A percentile compares a stretch with the other conserved stretches of the same genome.
Evolutionary conservation across 1,140 invertebrate genomes (phyloP).

Genomic region (Ceratosolen solmsi): DNA sequence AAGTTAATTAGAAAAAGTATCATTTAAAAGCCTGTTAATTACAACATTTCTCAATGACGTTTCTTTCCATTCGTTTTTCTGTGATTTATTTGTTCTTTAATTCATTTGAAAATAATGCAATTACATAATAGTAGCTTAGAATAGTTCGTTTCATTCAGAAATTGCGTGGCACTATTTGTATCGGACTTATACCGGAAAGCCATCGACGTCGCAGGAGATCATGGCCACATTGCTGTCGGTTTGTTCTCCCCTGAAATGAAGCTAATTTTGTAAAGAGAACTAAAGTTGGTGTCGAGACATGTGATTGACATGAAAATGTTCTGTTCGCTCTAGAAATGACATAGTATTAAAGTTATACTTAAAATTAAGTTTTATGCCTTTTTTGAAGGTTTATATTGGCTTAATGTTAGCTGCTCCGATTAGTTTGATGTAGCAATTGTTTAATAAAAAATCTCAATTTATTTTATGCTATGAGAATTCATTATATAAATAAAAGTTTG

Average conservation of each 20-base stretch:
- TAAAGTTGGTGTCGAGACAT: conserved; percentile 27
- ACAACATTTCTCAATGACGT: not conserved
- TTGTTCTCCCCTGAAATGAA: conserved; percentile 27
- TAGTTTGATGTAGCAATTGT: not conserved
- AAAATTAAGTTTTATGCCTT: conserved; percentile 41
- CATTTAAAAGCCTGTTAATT: not conserved
- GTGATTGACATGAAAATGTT: conserved; percentile 43
- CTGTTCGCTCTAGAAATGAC: not conserved
- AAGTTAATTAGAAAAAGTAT: too few species aligned
- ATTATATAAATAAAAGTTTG: not conserved
- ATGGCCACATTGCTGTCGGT: conserved; percentile 50
- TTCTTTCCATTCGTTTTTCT: not conserved
- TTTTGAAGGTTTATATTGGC: conserved; percentile 14
- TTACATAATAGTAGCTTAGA: not conserved
- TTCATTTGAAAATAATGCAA: conserved; percentile 19
- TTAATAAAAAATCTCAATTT: not conserved
- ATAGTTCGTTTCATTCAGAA: conserved; percentile 41
- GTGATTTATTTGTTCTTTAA: conserved; percentile 8
- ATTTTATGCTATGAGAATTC: not conserved
- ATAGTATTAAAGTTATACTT: not conserved
- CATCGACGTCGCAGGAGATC: conserved; percentile 56
- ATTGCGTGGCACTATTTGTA: conserved; percentile 28
- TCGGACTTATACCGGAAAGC: conserved; percentile 46
- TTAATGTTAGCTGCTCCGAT: conserved; percentile 5
- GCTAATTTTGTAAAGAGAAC: conserved; percentile 49